These are phyloP conservation scores for Notolabrus celidotus DNA, from an alignment of 2,797 vertebrate genomes.

Conservation along the genomic window DNA sequence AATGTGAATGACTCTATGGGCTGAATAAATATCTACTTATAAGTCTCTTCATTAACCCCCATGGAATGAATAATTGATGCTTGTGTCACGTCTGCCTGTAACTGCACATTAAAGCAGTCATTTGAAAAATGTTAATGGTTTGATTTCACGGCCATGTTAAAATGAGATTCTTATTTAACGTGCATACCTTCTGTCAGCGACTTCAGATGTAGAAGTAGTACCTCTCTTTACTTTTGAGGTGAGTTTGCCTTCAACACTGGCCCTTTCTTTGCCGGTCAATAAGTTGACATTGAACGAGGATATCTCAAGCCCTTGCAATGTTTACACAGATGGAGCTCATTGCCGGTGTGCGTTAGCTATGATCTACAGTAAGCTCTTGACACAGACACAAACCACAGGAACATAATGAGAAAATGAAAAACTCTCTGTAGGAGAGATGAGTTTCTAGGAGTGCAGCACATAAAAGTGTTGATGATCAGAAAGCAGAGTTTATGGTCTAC, in stretches of 20 bases:
- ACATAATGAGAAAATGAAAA: neutral
- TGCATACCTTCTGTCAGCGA: neutral
- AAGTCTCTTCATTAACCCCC: slow-evolving; percentile 11
- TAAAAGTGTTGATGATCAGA: neutral
- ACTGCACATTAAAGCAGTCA: slow-evolving; percentile 2
- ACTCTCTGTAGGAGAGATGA: neutral
- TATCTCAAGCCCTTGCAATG: neutral
- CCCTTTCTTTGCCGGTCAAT: slow-evolving; percentile 5
- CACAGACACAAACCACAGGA: neutral
- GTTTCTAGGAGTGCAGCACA: neutral
- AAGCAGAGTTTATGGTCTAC: neutral
- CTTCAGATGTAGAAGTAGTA: neutral
- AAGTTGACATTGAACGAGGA: neutral
- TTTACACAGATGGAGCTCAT: slow-evolving; percentile 10
- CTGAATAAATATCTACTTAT: slow-evolving; percentile 10
- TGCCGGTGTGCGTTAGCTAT: neutral
- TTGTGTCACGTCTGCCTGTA: neutral
- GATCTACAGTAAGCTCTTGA: slow-evolving; percentile 3
- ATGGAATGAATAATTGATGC: neutral
- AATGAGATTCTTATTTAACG: neutral
- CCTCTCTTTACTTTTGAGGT: neutral
- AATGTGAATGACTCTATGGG: neutral
- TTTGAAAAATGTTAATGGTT: slow-evolving; percentile 1
- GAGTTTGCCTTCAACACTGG: neutral
- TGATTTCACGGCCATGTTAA: neutral